A percentile compares a stretch with the other conserved stretches of the same genome.
Evolutionary conservation across 2,888 invertebrate genomes (phyloP).

Genomic region (Drosophila percnosoma): DNA sequence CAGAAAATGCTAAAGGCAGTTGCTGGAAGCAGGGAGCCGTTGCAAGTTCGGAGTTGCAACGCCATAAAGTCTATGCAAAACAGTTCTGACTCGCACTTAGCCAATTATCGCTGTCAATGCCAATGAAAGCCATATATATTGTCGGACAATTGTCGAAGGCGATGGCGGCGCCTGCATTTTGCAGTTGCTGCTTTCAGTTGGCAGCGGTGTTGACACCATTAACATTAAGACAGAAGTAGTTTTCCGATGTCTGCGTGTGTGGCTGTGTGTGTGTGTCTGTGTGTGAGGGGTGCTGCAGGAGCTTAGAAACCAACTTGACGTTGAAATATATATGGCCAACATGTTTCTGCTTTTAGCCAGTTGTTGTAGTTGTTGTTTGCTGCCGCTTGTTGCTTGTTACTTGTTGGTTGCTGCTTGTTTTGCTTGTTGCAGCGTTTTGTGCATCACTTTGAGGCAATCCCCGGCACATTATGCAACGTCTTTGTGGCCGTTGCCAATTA

Average conservation of each 20-base stretch:
- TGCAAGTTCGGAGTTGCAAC: slow-evolving; percentile 21
- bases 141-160: slow-evolving; percentile 53
- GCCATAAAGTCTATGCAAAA: slow-evolving; percentile 20
- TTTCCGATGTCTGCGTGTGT: neutral
- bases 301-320: slow-evolving; percentile 21
- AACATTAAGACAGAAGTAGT: slow-evolving; percentile 54
- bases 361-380: slow-evolving; percentile 5
- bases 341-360: slow-evolving; percentile 54
- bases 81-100: slow-evolving; percentile 28
- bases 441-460: slow-evolving; percentile 47
- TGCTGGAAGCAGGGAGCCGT: slow-evolving; percentile 1
- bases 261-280: neutral
- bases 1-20: slow-evolving; percentile 6
- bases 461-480: slow-evolving; percentile 44
- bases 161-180: slow-evolving; percentile 22
- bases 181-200: slow-evolving; percentile 22
- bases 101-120: slow-evolving; percentile 76
- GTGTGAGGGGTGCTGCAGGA: neutral
- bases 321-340: slow-evolving; percentile 39
- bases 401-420: slow-evolving; percentile 13
- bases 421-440: slow-evolving; percentile 22
- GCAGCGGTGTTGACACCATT: slow-evolving; percentile 71
- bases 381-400: slow-evolving; percentile 5
- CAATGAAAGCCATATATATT: slow-evolving; percentile 73
- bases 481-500: slow-evolving; percentile 45